Evolutionary conservation across 1,140 invertebrate genomes (phyloP).

Genomic region (Solenopsis fugax): DNA sequence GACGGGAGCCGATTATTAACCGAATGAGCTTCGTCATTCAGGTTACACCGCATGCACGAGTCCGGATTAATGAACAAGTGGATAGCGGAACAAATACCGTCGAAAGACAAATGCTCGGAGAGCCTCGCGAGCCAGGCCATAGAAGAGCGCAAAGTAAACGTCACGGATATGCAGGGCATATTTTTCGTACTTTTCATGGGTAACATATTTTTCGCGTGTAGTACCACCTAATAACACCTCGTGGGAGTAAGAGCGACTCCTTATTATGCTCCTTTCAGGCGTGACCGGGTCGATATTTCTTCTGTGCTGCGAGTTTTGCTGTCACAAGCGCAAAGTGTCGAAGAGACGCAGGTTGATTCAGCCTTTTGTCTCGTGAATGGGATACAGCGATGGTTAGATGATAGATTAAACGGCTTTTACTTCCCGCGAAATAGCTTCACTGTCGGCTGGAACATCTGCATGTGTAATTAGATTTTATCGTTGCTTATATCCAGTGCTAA

Average conservation of each 20-base stretch:
- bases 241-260: neutral
- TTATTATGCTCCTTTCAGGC: slow-evolving; percentile 84
- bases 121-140: slow-evolving; percentile 88
- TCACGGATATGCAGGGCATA: slow-evolving; percentile 96
- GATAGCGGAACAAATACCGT: slow-evolving; percentile 92
- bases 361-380: slow-evolving; percentile 87
- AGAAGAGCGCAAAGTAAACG: slow-evolving; percentile 94
- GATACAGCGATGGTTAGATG: neutral
- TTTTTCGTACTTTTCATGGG: slow-evolving; percentile 93
- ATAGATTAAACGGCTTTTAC: slow-evolving; percentile 13
- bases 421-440: slow-evolving; percentile 11
- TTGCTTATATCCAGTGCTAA: slow-evolving; percentile 3
- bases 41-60: slow-evolving; percentile 93
- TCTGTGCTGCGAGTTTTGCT: slow-evolving; percentile 87
- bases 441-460: neutral
- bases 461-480: slow-evolving; percentile 34
- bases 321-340: slow-evolving; percentile 84
- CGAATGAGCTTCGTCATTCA: slow-evolving; percentile 76
- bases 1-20: neutral
- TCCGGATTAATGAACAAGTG: slow-evolving; percentile 95
- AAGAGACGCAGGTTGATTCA: slow-evolving; percentile 87
- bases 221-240: neutral
- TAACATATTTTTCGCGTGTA: slow-evolving; percentile 80
- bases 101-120: slow-evolving; percentile 93
- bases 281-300: slow-evolving; percentile 86